Evolutionary conservation across 2,113 vertebrate genomes (phyloP).

Genomic region (Pogona vitticeps): DNA sequence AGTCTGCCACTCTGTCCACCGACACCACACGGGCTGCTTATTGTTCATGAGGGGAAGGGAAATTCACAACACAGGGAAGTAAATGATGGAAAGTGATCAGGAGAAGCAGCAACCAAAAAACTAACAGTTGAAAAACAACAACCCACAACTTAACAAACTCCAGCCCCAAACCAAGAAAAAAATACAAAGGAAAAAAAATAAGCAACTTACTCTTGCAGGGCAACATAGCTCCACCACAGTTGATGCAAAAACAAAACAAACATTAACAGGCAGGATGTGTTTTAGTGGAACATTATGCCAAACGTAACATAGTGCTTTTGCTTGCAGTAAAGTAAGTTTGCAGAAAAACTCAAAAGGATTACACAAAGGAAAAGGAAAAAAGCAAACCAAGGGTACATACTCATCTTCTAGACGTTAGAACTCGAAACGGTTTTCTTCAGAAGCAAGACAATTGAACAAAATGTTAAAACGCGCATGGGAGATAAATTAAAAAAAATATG

Average conservation of each 20-base stretch:
- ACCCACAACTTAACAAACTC: neutral
- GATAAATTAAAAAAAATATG: neutral
- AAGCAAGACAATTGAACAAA: neutral
- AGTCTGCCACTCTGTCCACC: too few species aligned
- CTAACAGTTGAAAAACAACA: neutral
- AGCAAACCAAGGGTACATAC: neutral
- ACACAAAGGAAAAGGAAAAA: constrained; percentile 3
- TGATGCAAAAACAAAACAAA: constrained; percentile 66
- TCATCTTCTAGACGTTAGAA: constrained; percentile 14
- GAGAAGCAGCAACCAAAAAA: neutral
- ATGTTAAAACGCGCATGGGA: neutral
- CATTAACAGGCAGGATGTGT: constrained; percentile 37
- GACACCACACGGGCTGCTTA: too few species aligned
- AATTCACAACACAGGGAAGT: constrained; percentile 17
- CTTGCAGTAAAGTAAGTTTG: rapidly evolving
- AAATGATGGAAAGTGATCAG: neutral
- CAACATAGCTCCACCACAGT: constrained; percentile 72
- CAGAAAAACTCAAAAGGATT: constrained; percentile 21
- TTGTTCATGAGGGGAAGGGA: neutral
- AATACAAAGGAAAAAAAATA: constrained; percentile 12
- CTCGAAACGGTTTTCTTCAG: neutral
- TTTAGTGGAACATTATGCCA: constrained; percentile 17
- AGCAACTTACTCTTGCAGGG: constrained; percentile 71
- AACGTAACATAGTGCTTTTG: constrained; percentile 12
- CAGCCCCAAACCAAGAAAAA: constrained; percentile 12